Conservation (phyloP, 2,797 vertebrate genomes). For the Orientallactaga sibirica region DNA sequence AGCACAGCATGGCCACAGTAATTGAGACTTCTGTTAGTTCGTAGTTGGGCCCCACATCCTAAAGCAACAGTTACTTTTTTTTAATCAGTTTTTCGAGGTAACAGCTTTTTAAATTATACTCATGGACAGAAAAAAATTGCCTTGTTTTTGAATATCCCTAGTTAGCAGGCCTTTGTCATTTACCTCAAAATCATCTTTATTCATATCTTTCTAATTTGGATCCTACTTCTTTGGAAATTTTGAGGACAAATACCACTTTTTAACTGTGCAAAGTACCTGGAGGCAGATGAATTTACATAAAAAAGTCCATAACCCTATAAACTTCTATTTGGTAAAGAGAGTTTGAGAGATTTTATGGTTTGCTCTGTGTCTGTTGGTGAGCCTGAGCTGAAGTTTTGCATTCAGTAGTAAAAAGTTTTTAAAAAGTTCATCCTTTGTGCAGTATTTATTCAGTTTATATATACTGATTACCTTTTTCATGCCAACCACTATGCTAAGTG, state of each 20-base stretch:
- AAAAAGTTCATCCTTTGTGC: not conserved
- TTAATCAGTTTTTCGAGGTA: no score
- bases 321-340: not conserved
- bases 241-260: constrained; percentile 34
- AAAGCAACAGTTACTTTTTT: not conserved
- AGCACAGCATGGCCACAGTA: not conserved
- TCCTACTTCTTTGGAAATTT: constrained; percentile 29
- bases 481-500: constrained; percentile 10
- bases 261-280: not conserved
- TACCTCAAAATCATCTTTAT: constrained; percentile 33
- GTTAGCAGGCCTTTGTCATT: constrained; percentile 12
- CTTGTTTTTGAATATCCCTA: not conserved
- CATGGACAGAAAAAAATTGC: constrained; percentile 10
- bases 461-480: not conserved
- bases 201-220: constrained; percentile 56
- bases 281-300: constrained; percentile 4
- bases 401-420: not conserved
- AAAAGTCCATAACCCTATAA: constrained; percentile 33
- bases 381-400: not conserved
- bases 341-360: constrained; percentile 16
- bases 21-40: not conserved
- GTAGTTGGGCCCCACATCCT: not conserved
- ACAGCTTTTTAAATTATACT: constrained; percentile 4
- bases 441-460: not conserved
- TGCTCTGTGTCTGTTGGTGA: constrained; percentile 4